Percentiles rank a stretch among this genome's conserved stretches.
These are phyloP conservation scores for Steinernema khuongi DNA, from an alignment of 1,140 invertebrate species.

Conservation along the genomic window DNA sequence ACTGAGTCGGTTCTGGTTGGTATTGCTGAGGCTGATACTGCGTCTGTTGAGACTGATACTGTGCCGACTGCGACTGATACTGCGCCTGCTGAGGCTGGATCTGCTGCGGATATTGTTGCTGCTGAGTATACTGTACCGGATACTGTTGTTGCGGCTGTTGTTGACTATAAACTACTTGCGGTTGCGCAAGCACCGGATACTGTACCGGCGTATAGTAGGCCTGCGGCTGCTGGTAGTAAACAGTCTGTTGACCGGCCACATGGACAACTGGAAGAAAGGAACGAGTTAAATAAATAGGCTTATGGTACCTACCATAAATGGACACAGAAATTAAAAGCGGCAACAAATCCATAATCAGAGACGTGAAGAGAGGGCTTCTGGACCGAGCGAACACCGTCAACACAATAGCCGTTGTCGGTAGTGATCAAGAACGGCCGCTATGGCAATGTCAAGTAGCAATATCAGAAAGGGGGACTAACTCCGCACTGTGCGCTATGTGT, in stretches of 20 bases:
- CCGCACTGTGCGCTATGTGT: background rate
- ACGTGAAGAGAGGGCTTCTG: background rate
- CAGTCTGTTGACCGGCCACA: background rate
- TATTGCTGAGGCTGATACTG: constrained; percentile 22
- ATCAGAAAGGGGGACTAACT: constrained; percentile 7
- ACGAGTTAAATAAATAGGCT: background rate
- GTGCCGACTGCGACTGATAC: constrained; percentile 23
- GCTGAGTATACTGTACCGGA: constrained; percentile 17
- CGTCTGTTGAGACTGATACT: constrained; percentile 17
- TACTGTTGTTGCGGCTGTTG: constrained; percentile 19
- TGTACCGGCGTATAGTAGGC: constrained; percentile 26
- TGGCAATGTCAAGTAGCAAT: constrained; percentile 12
- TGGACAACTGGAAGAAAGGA: background rate
- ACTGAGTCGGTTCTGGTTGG: constrained; percentile 16
- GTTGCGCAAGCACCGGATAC: background rate
- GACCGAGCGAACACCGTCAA: background rate
- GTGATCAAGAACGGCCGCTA: background rate
- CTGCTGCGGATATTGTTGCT: constrained; percentile 24
- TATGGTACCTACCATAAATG: background rate
- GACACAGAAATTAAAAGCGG: background rate
- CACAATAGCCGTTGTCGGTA: constrained; percentile 14
- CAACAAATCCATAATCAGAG: background rate
- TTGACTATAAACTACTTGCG: constrained; percentile 10
- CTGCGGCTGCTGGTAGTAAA: constrained; percentile 1
- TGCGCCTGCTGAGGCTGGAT: constrained; percentile 26